Conservation (phyloP, 2,888 invertebrate genomes). For the Ecliptopera silaceata region DNA sequence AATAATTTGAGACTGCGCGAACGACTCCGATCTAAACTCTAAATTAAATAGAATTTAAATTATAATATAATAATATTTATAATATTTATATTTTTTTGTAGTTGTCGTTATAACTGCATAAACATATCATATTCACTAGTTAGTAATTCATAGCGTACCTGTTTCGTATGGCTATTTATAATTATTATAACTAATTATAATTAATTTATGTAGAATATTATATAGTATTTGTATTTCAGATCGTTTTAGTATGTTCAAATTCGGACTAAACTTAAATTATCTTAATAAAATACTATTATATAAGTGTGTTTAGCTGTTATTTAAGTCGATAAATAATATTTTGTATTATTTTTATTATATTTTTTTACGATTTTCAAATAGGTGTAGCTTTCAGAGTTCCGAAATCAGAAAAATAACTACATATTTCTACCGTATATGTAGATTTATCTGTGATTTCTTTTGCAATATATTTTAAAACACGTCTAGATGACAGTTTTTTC, state of each 20-base stretch:
- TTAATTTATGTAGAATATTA: background rate
- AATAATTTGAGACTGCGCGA: slow-evolving; percentile 10
- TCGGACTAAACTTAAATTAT: background rate
- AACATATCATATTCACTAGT: slow-evolving; percentile 47
- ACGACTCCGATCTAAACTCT: slow-evolving; percentile 8
- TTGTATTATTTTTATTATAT: background rate
- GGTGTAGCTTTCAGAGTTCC: no score
- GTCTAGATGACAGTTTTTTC: no score
- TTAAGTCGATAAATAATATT: background rate
- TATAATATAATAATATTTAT: slow-evolving; percentile 3
- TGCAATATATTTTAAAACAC: no score
- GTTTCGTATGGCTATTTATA: slow-evolving; percentile 37
- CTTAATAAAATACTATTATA: background rate
- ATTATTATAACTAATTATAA: slow-evolving; percentile 15
- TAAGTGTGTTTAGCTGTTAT: background rate
- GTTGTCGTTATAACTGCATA: slow-evolving; percentile 29
- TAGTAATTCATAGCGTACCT: slow-evolving; percentile 42
- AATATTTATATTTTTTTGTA: slow-evolving; percentile 5
- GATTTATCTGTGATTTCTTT: no score
- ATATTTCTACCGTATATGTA: no score
- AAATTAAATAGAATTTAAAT: slow-evolving; percentile 19
- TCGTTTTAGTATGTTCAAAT: background rate
- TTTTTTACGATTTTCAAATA: background rate
- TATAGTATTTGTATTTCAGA: background rate
- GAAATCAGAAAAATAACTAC: no score